Conservation (phyloP, 2,888 invertebrate genomes). For the Dromius quadrimaculatus region DNA sequence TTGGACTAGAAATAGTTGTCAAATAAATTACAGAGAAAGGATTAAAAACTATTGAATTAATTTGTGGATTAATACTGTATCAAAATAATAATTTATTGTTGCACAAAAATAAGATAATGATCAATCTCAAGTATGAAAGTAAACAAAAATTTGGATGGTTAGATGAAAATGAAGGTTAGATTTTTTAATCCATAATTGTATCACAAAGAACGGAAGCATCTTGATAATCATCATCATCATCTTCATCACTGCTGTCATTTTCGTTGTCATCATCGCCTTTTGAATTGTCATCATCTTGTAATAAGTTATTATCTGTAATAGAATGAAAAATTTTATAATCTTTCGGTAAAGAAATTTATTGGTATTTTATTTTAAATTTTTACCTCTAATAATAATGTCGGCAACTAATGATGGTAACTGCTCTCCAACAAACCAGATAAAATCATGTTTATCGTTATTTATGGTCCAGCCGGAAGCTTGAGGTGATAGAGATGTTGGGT, state of each 20-base stretch:
- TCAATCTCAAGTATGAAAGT: too few relatives aligned
- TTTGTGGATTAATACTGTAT: not conserved
- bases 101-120: not conserved
- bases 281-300: constrained; percentile 47
- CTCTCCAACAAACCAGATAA: constrained; percentile 56
- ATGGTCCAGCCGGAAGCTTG: constrained; percentile 52
- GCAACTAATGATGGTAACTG: constrained; percentile 56
- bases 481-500: constrained; percentile 54
- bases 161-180: not conserved
- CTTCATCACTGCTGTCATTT: constrained; percentile 31
- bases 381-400: constrained; percentile 53
- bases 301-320: constrained; percentile 49
- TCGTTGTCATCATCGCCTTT: constrained; percentile 46
- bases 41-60: not conserved
- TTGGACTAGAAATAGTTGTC: not conserved
- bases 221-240: constrained; percentile 16
- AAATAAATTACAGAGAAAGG: not conserved
- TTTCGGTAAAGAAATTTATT: constrained; percentile 7
- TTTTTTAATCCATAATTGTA: constrained; percentile 50
- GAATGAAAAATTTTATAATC: constrained; percentile 22
- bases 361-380: constrained; percentile 41
- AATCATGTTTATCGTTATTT: constrained; percentile 55
- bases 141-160: too few relatives aligned
- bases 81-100: not conserved
- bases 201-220: constrained; percentile 5